Base-by-base conservation (phyloP, 2,113 vertebrate species). In the Mellivora capensis region DNA sequence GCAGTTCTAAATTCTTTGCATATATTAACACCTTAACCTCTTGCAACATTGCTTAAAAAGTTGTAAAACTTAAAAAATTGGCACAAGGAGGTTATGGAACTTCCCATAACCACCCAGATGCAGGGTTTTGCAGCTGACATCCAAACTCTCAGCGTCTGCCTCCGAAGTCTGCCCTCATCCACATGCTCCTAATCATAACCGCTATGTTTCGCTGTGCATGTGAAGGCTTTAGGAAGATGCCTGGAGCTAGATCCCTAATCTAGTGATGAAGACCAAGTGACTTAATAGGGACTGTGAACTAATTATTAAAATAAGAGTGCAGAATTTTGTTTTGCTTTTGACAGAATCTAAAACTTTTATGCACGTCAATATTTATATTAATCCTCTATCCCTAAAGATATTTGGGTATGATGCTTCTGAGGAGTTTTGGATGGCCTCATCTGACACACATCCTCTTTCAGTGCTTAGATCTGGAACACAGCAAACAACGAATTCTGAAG, bases 341-440 rank as follows among this genome's bases (percentile, higher is more conserved):
- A n/a, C 31, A 91, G 39, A 81, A 87, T 83, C 23, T 79, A 72
- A 77, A 83, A 71, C 44, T 37, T 90, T 74, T 64, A 61, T 93
- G 57, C 13, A 71, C 0, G 69, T 83, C 42, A 61, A 39, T 10
- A 69, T 31, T 52, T 61, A 42, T 54, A n/a, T 31, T 81, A 61
- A 61, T 82, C 15, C 82, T 77, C 20, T 54, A 54, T 20, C 10
- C 59, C 29, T 87, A 64, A 86, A 64, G 54, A 72, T n/a, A 79
- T 17, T n/a, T 61, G 52, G 6, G 1, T 49, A 27, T 47, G 29
- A 5, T 17, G 0, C 37, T 93, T 89, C 59, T 72, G 44, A 83
- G 77, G 12, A 67, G 42, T 83, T 96, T 69, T 39, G 83, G 11
- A n/a, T 79, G 57, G 7, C 6, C 15, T 54, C 9, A 1, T 42